phyloP scores from a whole-genome alignment of 2,113 vertebrate genomes.

The Suncus etruscus region DNA sequence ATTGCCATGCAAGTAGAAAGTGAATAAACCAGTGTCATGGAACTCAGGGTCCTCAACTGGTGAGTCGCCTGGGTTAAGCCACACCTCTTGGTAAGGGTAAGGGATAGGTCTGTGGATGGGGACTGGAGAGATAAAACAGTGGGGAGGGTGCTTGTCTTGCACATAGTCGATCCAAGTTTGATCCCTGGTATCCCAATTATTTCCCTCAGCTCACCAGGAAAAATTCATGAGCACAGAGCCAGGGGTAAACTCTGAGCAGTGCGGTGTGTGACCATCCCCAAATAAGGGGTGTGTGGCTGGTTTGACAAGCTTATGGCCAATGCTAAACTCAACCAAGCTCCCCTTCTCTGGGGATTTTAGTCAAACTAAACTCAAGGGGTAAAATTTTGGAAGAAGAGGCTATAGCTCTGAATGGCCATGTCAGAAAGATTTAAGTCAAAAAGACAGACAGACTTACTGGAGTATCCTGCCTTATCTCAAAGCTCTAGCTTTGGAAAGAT shows the following conservation, averaged over 20 bases:
- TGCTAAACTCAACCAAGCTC: too few species aligned
- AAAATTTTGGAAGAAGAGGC: not conserved
- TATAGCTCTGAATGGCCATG: not conserved
- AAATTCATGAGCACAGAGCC: not conserved
- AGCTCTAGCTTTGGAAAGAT: not conserved
- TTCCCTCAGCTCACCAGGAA: not conserved
- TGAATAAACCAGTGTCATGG: slow-evolving; percentile 23
- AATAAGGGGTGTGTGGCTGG: too few species aligned
- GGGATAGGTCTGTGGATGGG: not conserved
- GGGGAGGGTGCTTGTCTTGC: too few species aligned
- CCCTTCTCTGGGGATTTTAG: too few species aligned
- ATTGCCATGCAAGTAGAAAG: slow-evolving; percentile 6
- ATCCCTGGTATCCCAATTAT: too few species aligned
- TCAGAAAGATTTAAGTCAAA: too few species aligned
- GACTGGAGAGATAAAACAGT: too few species aligned
- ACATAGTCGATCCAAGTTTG: too few species aligned
- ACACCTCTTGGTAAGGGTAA: not conserved
- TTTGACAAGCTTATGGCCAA: too few species aligned
- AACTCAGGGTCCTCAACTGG: not conserved
- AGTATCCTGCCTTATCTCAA: not conserved
- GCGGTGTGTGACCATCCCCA: not conserved
- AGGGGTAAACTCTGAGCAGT: not conserved
- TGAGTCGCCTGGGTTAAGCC: slow-evolving; percentile 25
- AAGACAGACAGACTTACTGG: not conserved
- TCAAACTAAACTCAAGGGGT: too few species aligned